A percentile compares a stretch with the other conserved stretches of the same genome.
Evolutionary conservation across 2,888 invertebrate species (phyloP).

Genomic region (Perdita meconis): DNA sequence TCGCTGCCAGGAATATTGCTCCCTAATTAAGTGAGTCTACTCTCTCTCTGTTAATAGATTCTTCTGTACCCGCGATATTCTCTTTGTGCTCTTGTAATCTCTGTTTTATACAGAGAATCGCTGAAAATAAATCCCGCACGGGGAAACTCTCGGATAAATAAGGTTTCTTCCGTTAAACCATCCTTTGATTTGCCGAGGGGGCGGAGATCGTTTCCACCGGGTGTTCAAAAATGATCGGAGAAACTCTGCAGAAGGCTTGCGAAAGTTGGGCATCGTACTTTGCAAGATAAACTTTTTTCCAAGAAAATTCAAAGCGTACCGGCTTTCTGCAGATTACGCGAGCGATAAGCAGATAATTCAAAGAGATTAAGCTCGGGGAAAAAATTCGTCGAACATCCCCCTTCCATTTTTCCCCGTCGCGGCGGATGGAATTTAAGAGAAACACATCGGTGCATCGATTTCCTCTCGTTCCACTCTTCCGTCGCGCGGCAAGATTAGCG

Average conservation of each 20-base stretch:
- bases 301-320: too few relatives aligned
- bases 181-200: too few relatives aligned
- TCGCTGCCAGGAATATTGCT: slow-evolving; percentile 36
- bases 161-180: background rate
- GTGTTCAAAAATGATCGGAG: too few relatives aligned
- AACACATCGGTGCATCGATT: slow-evolving; percentile 14
- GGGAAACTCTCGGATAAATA: background rate
- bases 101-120: background rate
- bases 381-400: background rate
- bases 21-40: slow-evolving; percentile 37
- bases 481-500: slow-evolving; percentile 10
- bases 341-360: too few relatives aligned
- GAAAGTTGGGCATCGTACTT: too few relatives aligned
- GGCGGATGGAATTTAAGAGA: slow-evolving; percentile 20
- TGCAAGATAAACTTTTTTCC: too few relatives aligned
- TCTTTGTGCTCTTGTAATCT: background rate
- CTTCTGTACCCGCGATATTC: slow-evolving; percentile 18
- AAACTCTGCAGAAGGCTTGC: too few relatives aligned
- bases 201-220: too few relatives aligned
- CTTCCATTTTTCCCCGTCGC: background rate
- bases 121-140: background rate
- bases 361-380: too few relatives aligned
- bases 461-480: background rate
- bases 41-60: slow-evolving; percentile 47
- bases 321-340: too few relatives aligned